Base-by-base conservation (phyloP, 2,888 invertebrate species). In the Holacanthella duospinosa region DNA sequence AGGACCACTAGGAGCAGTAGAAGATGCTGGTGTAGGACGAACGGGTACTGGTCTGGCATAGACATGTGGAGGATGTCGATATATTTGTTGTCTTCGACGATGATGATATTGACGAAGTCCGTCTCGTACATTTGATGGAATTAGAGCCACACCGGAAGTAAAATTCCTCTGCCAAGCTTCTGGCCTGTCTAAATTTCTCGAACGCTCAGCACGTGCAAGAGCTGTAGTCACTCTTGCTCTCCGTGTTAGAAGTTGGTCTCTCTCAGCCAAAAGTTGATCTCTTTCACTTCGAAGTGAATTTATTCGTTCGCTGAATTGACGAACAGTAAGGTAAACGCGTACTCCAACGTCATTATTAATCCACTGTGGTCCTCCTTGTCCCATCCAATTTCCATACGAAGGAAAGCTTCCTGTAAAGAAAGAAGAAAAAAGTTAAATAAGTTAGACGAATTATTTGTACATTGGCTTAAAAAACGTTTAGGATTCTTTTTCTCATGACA, bases 131-230 rank as follows among this genome's bases (percentile, higher is more conserved):
- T 58, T 29, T 21, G 68, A 64, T 29, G 66, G 70, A 25, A 70
- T 61, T 12, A 71, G 58, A 44, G 68, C 69, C 16, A 69, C 56
- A 1, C 71, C 71, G 29, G 68, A 66, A 27, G 63, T 60, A 61
- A 71, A 71, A 24, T 63, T 36, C 55, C 66, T 62, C 48, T 71
- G 71, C 71, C 71, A 71, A 61, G 57, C 55, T 57, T 66, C 66
- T 4, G 24, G 12, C 12, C 21, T 55, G 29, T 36, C 29, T 27
- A 21, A 21, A 27, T 29, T 43, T 54, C n/a, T n/a, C 3, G 28
- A 36, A 16, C 4, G 29, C 29, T 28, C 16, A 44, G 25, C 60
- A 9, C 57, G 24, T 27, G 60, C 36, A 4, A 57, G 29, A 28
- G n/a, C 57, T 16, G 29, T 24, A 29, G 48, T 57, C 3, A 58